phyloP scores from a whole-genome alignment of 2,888 invertebrate genomes.

The Horisme vitalbata region DNA sequence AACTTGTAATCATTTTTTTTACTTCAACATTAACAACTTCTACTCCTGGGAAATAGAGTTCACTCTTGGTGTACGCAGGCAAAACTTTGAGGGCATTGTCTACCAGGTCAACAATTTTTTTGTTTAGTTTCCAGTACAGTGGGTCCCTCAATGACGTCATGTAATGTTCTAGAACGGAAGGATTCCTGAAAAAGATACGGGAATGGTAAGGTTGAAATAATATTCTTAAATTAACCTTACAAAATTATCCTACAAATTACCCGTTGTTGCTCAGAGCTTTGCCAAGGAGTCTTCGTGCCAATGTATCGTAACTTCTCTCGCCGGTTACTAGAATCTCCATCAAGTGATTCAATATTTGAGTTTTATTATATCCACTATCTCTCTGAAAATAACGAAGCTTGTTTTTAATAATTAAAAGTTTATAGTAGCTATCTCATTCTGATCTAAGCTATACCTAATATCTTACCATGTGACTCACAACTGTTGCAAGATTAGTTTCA shows the following conservation, averaged over 20 bases:
- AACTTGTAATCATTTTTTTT: constrained; percentile 85
- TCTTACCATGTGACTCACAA: constrained; percentile 64
- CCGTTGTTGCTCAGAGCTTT: constrained; percentile 46
- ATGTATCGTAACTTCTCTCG: constrained; percentile 62
- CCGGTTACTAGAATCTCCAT: constrained; percentile 67
- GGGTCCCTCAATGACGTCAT: constrained; percentile 87
- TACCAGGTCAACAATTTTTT: constrained; percentile 82
- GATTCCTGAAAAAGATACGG: constrained; percentile 50
- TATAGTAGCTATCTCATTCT: too few relatives aligned
- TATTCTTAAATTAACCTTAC: too few relatives aligned
- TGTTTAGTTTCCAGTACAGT: constrained; percentile 86
- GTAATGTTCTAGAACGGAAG: constrained; percentile 69
- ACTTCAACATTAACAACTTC: constrained; percentile 84
- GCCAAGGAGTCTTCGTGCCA: constrained; percentile 54
- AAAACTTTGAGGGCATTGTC: constrained; percentile 81
- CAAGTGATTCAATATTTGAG: constrained; percentile 67
- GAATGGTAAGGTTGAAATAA: not conserved
- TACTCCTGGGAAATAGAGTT: constrained; percentile 85
- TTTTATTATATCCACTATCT: constrained; percentile 61
- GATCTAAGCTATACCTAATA: too few relatives aligned
- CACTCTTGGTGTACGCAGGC: constrained; percentile 81
- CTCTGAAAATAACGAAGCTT: constrained; percentile 54
- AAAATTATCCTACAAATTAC: constrained; percentile 36
- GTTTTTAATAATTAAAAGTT: constrained; percentile 4
- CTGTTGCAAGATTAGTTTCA: constrained; percentile 56